Evolutionary conservation across 2,113 vertebrate species (phyloP), one percentile per base, ranked within the genome.

Genomic region (Aptenodytes patagonicus): DNA sequence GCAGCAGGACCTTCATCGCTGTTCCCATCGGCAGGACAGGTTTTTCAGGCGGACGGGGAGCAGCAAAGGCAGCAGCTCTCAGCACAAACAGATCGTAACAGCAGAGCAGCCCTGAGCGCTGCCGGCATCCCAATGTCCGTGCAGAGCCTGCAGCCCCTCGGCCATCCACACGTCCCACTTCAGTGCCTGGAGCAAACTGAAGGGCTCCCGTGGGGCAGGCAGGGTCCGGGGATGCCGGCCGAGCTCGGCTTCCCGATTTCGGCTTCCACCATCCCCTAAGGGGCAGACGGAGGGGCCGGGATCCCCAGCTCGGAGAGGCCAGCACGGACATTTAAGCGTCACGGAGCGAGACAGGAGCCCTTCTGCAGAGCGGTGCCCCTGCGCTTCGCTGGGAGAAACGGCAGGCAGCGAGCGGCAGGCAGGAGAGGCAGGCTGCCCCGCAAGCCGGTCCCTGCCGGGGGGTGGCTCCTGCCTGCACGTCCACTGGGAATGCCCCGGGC

Each of bases 281-380:
- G 46, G 46, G 42, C 40, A 28, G 60, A 46, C 3, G 4, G n/a
- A 38, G 51, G 22, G 28, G 28, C 9, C 5, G 9, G 49, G 51
- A 55, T 13, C 24, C 38, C 31, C 3, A 3, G 31, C 38, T 9
- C 1, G 3, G 42, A 36, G 51, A 52, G 34, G 13, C 62, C 87
- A 64, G 72, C 20, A 7, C 0, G 2, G 24, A 19, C 19, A 34
- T 28, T 24, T 9, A 40, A n/a, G 70, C 1, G 2, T 17, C 60
- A 55, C 1, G 1, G 40, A 51, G n/a, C 3, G 1, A 77, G 42
- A 22, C 11, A 10, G 51, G 51, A 64, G 34, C 32, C 47, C 24
- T 61, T 51, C 55, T 1, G 3, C 34, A 36, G 51, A n/a, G n/a
- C 1, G 0, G 51, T 9, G 17, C 13, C 24, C 46, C 64, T 28